phyloP scores from a whole-genome alignment of 2,113 vertebrate species.

The Astatoreochromis straeleni region DNA sequence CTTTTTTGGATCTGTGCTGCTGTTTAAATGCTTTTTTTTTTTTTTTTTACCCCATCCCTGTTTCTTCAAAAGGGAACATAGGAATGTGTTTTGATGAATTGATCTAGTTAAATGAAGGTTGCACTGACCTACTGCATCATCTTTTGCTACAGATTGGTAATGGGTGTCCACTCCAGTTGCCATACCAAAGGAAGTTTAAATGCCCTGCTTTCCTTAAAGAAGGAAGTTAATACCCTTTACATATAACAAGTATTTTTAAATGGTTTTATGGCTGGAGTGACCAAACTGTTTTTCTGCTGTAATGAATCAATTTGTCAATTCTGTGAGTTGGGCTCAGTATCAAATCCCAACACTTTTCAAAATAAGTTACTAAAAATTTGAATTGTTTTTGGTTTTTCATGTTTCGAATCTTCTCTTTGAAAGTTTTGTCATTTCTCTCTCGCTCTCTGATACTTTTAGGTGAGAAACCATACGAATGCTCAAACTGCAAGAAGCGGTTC shows the following conservation, averaged over 20 bases:
- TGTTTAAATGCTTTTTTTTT: no score
- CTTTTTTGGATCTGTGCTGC: neutral
- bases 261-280: neutral
- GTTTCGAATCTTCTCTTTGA: neutral
- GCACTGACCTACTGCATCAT: neutral
- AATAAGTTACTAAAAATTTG: accelerated
- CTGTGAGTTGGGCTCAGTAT: neutral
- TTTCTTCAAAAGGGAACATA: neutral
- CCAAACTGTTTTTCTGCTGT: neutral
- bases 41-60: neutral
- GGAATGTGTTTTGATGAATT: neutral
- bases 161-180: neutral
- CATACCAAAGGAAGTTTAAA: neutral
- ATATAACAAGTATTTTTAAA: neutral
- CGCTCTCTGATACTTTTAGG: conserved; percentile 61
- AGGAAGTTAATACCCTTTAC: neutral
- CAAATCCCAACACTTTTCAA: neutral
- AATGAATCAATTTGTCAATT: neutral
- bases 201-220: neutral
- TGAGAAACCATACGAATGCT: conserved; percentile 98
- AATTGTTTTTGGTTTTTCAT: accelerated
- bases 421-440: neutral
- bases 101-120: neutral
- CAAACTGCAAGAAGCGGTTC: conserved; percentile 99
- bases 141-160: neutral